Conservation (phyloP, 2,113 vertebrate species). For the Tachuris rubrigastra region DNA sequence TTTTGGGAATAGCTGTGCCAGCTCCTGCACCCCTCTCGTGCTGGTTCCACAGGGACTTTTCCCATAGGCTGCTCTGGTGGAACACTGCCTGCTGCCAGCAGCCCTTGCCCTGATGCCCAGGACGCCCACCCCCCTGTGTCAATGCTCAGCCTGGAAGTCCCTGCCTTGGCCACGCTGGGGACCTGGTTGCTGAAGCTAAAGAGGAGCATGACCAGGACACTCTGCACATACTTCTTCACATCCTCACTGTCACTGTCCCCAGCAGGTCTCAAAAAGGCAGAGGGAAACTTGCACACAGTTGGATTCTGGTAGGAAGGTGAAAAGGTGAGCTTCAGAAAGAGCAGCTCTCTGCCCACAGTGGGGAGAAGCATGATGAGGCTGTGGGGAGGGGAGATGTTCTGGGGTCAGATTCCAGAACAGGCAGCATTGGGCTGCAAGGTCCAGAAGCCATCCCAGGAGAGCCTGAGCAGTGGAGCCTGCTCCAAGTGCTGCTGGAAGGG, state of each 20-base stretch:
- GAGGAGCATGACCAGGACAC: neutral
- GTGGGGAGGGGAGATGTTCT: neutral
- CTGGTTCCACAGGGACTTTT: neutral
- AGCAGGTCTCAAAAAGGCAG: neutral
- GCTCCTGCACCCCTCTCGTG: neutral
- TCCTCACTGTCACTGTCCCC: neutral
- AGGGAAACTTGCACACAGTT: neutral
- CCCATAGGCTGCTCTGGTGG: neutral
- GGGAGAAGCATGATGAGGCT: neutral
- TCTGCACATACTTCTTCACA: neutral
- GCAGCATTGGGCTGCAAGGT: neutral
- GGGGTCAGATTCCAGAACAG: neutral
- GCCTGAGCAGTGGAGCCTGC: neutral
- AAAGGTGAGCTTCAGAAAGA: neutral
- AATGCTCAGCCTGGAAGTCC: neutral
- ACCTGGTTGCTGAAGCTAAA: neutral
- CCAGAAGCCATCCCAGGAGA: neutral
- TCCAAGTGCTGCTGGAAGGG: neutral
- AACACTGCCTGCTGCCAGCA: neutral
- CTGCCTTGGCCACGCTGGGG: neutral
- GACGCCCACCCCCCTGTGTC: neutral
- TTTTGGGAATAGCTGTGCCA: neutral
- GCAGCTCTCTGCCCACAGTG: neutral
- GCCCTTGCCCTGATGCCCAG: neutral
- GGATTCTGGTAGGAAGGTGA: neutral